Conservation (phyloP, 30 jellyfish, hydroid and myxozoan species). For the Aurelia coerulea region DNA sequence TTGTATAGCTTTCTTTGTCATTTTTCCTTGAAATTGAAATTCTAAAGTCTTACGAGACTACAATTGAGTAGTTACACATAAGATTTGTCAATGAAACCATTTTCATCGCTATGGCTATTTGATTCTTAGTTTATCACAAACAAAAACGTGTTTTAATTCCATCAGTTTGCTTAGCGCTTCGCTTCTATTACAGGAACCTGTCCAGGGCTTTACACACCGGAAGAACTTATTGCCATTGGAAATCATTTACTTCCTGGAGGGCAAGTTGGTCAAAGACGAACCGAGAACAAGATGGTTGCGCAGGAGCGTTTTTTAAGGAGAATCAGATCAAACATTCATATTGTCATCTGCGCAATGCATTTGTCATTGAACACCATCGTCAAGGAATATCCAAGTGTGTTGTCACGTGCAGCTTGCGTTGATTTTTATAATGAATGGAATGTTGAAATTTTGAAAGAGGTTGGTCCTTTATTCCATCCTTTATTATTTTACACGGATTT, state of each 20-base stretch:
- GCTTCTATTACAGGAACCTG: conserved; percentile 59
- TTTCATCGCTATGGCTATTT: too few species aligned
- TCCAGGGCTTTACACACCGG: conserved; percentile 75
- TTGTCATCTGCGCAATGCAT: conserved; percentile 53
- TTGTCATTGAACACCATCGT: conserved; percentile 15
- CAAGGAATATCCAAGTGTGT: conserved; percentile 22
- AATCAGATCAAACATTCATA: conserved; percentile 61
- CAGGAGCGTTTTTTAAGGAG: conserved; percentile 74
- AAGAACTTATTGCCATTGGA: conserved; percentile 56
- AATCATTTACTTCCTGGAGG: conserved; percentile 81
- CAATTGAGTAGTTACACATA: too few species aligned
- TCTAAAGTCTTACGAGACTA: too few species aligned
- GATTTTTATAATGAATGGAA: conserved; percentile 60
- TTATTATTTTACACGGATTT: too few species aligned
- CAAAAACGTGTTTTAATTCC: too few species aligned
- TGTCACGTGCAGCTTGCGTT: conserved; percentile 48
- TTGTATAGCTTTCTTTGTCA: too few species aligned
- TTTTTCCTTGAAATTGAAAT: too few species aligned
- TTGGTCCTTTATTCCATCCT: too few species aligned
- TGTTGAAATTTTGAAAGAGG: conserved; percentile 17
- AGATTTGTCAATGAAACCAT: too few species aligned
- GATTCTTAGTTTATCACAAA: not conserved
- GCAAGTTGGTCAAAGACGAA: conserved; percentile 50
- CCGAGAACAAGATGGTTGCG: conserved; percentile 63
- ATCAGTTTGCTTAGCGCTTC: too few species aligned